These are phyloP conservation scores for Rhingia campestris DNA, from an alignment of 2,888 invertebrate species.

Conservation along the genomic window DNA sequence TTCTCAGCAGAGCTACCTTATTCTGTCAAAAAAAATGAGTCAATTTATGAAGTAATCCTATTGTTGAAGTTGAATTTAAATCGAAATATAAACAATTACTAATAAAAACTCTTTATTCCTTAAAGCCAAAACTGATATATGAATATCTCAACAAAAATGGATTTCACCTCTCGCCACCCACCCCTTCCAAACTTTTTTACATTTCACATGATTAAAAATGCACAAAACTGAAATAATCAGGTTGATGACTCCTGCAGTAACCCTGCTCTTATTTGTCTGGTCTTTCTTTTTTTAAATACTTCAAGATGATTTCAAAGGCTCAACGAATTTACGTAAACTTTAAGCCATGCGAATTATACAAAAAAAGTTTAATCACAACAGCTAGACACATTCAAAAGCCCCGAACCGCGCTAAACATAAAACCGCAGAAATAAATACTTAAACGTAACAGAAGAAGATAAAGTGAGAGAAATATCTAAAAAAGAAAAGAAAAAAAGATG, in stretches of 20 bases:
- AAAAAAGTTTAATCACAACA: constrained; percentile 39
- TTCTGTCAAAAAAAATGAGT: no score
- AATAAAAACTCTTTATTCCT: no score
- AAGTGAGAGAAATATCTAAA: constrained; percentile 3
- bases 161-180: neutral
- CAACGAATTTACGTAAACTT: constrained; percentile 47
- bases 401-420: constrained; percentile 55
- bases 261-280: neutral
- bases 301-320: constrained; percentile 47
- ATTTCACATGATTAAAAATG: constrained; percentile 3
- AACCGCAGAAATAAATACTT: constrained; percentile 62
- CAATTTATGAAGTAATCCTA: no score
- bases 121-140: no score
- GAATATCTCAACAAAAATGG: neutral
- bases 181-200: neutral
- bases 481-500: constrained; percentile 41
- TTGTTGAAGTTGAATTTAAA: no score
- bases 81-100: no score
- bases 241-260: constrained; percentile 37
- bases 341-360: constrained; percentile 41
- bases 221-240: constrained; percentile 30
- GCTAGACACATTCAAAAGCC: constrained; percentile 67
- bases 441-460: constrained; percentile 16
- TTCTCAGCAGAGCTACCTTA: no score
- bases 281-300: constrained; percentile 28